Evolutionary conservation across 2,113 vertebrate species (phyloP).

Genomic region (Mustelus asterias): DNA sequence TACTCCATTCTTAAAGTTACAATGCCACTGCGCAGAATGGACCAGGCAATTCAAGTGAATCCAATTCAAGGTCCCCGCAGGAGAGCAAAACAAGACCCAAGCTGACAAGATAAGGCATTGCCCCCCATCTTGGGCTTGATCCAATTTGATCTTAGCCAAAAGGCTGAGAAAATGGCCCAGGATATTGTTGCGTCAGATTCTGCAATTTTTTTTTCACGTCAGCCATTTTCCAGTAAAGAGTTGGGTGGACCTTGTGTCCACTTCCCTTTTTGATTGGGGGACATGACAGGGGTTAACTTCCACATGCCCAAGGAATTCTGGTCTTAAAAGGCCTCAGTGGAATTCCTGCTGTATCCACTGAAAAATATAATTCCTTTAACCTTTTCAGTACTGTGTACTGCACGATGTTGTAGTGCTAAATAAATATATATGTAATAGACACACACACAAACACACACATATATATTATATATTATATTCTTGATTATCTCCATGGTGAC

Average conservation of each 20-base stretch:
- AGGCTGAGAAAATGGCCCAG: background rate
- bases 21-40: no score
- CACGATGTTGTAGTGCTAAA: background rate
- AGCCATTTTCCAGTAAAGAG: background rate
- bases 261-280: background rate
- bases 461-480: background rate
- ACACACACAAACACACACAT: background rate
- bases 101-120: no score
- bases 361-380: conserved; percentile 23
- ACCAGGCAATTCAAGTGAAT: no score
- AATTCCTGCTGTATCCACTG: background rate
- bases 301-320: background rate
- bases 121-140: no score
- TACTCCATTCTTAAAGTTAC: no score
- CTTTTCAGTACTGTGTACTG: conserved; percentile 8
- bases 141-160: no score
- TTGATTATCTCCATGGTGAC: background rate
- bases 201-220: background rate
- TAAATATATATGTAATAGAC: background rate
- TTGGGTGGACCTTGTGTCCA: background rate
- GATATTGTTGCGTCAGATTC: background rate
- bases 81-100: no score
- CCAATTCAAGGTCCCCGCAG: no score
- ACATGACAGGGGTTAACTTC: background rate
- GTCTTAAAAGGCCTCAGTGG: background rate